A percentile compares a stretch with the other conserved stretches of the same genome.
phyloP scores from a whole-genome alignment of 30 jellyfish, hydroid and myxozoan genomes.

The Chrysaora quinquecirrha region DNA sequence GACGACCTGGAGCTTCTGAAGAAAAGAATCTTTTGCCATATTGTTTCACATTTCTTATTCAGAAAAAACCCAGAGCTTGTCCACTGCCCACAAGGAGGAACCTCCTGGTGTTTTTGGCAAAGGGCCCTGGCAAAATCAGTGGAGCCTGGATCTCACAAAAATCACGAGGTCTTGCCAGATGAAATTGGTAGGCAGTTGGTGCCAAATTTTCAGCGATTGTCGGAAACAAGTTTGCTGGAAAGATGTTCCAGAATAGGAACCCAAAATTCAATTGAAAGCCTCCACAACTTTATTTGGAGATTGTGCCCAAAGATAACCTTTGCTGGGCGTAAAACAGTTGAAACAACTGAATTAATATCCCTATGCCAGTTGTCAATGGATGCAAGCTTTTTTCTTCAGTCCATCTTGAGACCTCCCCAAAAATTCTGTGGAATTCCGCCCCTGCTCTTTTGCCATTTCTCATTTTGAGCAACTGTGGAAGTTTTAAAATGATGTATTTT shows the following conservation, averaged over 20 bases:
- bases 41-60: neutral
- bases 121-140: conserved; percentile 16
- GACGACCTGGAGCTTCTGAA: conserved; percentile 3
- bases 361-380: conserved; percentile 35
- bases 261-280: conserved; percentile 48
- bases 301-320: conserved; percentile 40
- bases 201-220: conserved; percentile 9
- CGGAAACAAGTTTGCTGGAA: conserved; percentile 17
- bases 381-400: too few relatives aligned
- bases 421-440: too few relatives aligned
- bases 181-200: conserved; percentile 8
- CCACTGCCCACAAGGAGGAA: conserved; percentile 20
- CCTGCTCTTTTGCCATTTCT: too few relatives aligned
- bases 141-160: conserved; percentile 19
- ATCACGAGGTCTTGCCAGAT: neutral
- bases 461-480: too few relatives aligned
- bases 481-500: too few relatives aligned
- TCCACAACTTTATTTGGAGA: conserved; percentile 47
- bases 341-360: conserved; percentile 44
- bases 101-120: conserved; percentile 36
- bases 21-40: conserved; percentile 1
- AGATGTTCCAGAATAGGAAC: conserved; percentile 30
- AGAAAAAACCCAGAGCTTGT: conserved; percentile 1
- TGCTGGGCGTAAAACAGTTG: conserved; percentile 48
- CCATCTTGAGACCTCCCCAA: too few relatives aligned